Conservation (phyloP, 92 coral and sea anemone species). For the Epizoanthus stellaris region DNA sequence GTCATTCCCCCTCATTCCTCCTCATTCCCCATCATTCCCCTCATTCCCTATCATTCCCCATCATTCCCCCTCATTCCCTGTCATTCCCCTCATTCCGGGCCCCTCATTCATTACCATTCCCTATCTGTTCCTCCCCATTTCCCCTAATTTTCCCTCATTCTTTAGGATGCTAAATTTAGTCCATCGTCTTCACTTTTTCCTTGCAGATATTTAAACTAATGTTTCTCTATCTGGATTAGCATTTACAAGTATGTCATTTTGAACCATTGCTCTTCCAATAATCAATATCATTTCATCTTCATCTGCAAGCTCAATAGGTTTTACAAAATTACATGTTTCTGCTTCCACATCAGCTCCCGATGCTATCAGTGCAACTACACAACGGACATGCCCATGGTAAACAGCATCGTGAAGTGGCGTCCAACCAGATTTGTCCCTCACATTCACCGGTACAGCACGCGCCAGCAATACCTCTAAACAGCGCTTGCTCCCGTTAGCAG, state of each 20-base stretch:
- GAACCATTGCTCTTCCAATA: slow-evolving; percentile 87
- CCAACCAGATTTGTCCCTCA: slow-evolving; percentile 84
- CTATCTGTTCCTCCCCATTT: no score
- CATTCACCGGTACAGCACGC: slow-evolving; percentile 74
- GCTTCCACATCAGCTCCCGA: slow-evolving; percentile 88
- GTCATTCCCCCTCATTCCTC: no score
- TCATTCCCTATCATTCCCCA: no score
- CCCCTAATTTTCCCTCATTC: no score
- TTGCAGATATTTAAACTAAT: neutral
- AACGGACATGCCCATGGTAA: slow-evolving; percentile 83
- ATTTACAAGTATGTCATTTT: slow-evolving; percentile 1
- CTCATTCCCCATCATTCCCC: no score
- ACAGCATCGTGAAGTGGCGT: slow-evolving; percentile 93
- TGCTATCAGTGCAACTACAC: slow-evolving; percentile 77
- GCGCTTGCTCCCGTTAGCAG: slow-evolving; percentile 81
- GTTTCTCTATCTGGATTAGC: slow-evolving; percentile 2
- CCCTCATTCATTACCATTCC: no score
- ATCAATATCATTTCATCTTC: slow-evolving; percentile 82
- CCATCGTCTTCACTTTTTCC: neutral
- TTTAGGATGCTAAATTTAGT: no score
- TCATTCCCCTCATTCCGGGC: no score
- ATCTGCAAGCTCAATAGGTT: slow-evolving; percentile 84
- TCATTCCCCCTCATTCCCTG: no score
- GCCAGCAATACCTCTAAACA: slow-evolving; percentile 75
- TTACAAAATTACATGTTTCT: slow-evolving; percentile 72